Evolutionary conservation across 1,140 invertebrate species (phyloP).

Genomic region (Sycophila sp.): DNA sequence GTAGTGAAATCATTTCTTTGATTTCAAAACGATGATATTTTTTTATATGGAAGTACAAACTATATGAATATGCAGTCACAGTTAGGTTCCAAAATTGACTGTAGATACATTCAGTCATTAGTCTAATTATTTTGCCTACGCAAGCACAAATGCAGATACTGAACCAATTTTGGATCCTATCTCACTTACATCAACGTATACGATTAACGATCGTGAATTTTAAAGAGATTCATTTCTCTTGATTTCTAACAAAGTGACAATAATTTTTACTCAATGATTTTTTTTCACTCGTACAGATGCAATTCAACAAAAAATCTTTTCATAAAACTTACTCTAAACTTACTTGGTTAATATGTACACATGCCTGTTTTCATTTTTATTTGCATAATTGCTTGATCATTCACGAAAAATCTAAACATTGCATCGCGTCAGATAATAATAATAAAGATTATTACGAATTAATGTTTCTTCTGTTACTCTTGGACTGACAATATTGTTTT

Average conservation of each 20-base stretch:
- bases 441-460: conserved; percentile 31
- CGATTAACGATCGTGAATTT: conserved; percentile 28
- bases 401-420: conserved; percentile 30
- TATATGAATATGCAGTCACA: conserved; percentile 19
- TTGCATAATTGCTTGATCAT: conserved; percentile 38
- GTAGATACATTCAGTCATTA: conserved; percentile 11
- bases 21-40: conserved; percentile 4
- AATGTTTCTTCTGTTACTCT: conserved; percentile 25
- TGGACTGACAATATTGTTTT: conserved; percentile 32
- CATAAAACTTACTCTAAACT: conserved; percentile 35
- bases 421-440: conserved; percentile 29
- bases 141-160: conserved; percentile 23
- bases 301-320: conserved; percentile 26
- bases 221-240: conserved; percentile 32
- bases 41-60: conserved; percentile 15
- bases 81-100: conserved; percentile 36
- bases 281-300: conserved; percentile 30
- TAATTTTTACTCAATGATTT: conserved; percentile 31
- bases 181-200: conserved; percentile 25
- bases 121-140: background rate
- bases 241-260: conserved; percentile 29
- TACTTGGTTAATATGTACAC: conserved; percentile 36
- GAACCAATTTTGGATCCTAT: conserved; percentile 36
- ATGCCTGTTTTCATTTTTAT: conserved; percentile 27
- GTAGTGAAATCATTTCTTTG: conserved; percentile 5